These are phyloP conservation scores for Hypothenemus hampei DNA, from an alignment of 1,140 invertebrate genomes.

Conservation along the genomic window DNA sequence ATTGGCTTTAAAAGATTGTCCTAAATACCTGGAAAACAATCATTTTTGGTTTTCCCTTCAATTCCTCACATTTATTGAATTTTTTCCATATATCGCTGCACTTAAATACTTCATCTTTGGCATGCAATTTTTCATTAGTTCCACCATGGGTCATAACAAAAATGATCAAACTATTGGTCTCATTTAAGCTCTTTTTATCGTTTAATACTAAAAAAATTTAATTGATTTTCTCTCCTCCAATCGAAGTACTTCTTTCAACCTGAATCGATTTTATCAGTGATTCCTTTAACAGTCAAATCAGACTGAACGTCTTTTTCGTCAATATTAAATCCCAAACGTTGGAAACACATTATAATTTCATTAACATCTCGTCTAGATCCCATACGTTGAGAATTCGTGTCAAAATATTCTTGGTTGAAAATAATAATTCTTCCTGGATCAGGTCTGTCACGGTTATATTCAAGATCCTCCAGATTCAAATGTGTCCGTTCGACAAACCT, in stretches of 20 bases:
- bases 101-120: conserved; percentile 19
- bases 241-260: no score
- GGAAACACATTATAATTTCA: conserved; percentile 31
- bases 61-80: conserved; percentile 24
- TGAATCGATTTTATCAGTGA: conserved; percentile 22
- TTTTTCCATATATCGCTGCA: conserved; percentile 29
- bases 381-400: conserved; percentile 1
- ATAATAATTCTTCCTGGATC: conserved; percentile 37
- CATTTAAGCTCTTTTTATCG: conserved; percentile 11
- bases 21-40: conserved; percentile 39
- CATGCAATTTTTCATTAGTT: conserved; percentile 22
- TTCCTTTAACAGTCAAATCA: conserved; percentile 23
- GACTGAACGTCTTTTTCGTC: conserved; percentile 20
- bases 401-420: conserved; percentile 36
- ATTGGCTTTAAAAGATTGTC: no score
- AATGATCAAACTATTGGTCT: conserved; percentile 36
- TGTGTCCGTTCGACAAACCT: conserved; percentile 3
- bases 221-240: neutral
- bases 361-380: conserved; percentile 35
- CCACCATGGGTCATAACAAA: conserved; percentile 38
- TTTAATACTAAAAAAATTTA: conserved; percentile 23
- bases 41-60: conserved; percentile 38
- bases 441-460: conserved; percentile 30
- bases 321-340: conserved; percentile 36
- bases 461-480: conserved; percentile 23